phyloP scores from a whole-genome alignment of 2,797 vertebrate species.

The Glyptemys insculpta region DNA sequence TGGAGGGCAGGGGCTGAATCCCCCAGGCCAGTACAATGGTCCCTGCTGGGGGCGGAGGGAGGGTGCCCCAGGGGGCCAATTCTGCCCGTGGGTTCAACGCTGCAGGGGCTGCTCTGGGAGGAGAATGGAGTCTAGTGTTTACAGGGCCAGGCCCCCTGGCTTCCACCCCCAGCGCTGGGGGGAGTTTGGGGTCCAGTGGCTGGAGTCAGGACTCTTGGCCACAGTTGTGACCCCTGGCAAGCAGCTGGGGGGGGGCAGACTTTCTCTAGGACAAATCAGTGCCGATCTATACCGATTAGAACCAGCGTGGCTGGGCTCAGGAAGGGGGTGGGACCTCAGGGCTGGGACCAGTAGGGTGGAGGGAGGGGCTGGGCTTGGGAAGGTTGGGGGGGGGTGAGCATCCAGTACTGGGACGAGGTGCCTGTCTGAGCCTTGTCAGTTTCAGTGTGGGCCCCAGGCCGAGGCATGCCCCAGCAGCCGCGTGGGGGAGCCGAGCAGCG shows the following conservation, averaged over 20 bases:
- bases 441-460: constrained; percentile 82
- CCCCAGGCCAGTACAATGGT: too few relatives aligned
- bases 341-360: neutral
- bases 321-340: neutral
- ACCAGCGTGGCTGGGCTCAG: neutral
- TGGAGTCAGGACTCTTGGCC: too few relatives aligned
- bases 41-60: neutral
- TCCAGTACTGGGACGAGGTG: neutral
- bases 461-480: constrained; percentile 31
- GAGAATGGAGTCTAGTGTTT: neutral
- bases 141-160: neutral
- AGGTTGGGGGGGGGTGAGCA: neutral
- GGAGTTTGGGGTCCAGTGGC: too few relatives aligned
- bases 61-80: neutral
- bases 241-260: too few relatives aligned
- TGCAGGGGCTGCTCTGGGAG: neutral
- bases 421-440: neutral
- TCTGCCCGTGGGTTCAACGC: neutral
- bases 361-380: neutral
- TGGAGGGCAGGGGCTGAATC: too few relatives aligned
- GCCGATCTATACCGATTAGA: neutral
- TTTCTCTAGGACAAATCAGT: neutral
- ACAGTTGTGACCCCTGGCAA: neutral
- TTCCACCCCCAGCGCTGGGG: too few relatives aligned
- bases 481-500: neutral